Conservation (phyloP, 2,113 vertebrate species). For the Chlamydotis undulata region DNA sequence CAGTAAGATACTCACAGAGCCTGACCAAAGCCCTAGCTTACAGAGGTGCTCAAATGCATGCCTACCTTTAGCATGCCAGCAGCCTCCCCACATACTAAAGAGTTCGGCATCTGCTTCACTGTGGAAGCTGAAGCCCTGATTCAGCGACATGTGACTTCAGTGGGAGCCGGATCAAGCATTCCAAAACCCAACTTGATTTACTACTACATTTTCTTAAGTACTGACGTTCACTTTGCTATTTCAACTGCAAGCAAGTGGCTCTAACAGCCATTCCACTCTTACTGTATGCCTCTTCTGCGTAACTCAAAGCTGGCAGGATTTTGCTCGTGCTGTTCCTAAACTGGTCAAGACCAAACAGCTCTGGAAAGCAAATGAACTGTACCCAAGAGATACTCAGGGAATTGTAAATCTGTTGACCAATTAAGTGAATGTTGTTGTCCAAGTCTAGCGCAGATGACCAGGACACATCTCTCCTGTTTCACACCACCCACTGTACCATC, state of each 20-base stretch:
- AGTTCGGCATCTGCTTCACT: constrained; percentile 5
- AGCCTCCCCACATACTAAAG: background rate
- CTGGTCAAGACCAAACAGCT: background rate
- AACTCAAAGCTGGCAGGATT: background rate
- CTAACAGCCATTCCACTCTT: background rate
- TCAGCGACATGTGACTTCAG: constrained; percentile 40
- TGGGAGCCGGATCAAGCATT: constrained; percentile 36
- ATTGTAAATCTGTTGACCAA: background rate
- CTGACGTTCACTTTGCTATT: background rate
- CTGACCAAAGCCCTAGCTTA: background rate
- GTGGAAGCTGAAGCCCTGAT: constrained; percentile 29
- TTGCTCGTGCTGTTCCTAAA: background rate
- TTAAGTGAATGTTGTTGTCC: background rate
- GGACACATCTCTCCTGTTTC: background rate
- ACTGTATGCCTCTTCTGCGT: background rate
- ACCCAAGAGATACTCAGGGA: background rate
- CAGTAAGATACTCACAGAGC: background rate
- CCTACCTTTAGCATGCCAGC: background rate
- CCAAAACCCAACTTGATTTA: constrained; percentile 33
- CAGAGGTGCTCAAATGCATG: background rate
- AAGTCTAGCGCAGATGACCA: background rate
- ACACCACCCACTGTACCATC: background rate
- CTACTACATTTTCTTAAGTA: constrained; percentile 11
- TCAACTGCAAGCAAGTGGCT: background rate
- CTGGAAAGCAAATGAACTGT: background rate